Percentiles rank a stretch among this genome's conserved stretches.
Conservation (phyloP, 2,113 vertebrate genomes). For the Menidia beryllina region DNA sequence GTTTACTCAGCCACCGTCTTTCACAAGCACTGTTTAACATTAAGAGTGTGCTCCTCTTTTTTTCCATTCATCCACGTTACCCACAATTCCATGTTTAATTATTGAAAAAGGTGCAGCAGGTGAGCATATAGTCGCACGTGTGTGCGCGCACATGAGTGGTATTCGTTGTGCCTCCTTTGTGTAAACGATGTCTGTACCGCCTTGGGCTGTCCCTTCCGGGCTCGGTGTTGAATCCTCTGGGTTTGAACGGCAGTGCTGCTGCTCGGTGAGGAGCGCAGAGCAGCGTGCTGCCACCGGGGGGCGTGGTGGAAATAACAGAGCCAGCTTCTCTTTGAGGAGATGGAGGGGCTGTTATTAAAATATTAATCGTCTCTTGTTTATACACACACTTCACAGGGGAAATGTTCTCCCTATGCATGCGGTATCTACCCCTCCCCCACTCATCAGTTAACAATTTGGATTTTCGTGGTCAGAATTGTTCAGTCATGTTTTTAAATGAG, state of each 20-base stretch:
- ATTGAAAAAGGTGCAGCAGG: neutral
- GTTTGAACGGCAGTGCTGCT: neutral
- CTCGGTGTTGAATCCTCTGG: constrained; percentile 45
- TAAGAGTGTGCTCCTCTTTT: neutral
- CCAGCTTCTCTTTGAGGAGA: constrained; percentile 4
- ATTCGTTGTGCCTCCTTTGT: constrained; percentile 22
- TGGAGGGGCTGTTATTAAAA: neutral
- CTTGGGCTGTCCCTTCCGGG: constrained; percentile 40
- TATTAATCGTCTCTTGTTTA: constrained; percentile 12
- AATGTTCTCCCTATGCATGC: neutral
- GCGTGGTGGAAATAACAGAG: constrained; percentile 34
- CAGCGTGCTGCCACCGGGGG: constrained; percentile 44
- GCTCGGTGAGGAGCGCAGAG: constrained; percentile 4
- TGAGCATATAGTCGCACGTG: neutral
- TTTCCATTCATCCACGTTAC: neutral
- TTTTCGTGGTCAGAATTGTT: constrained; percentile 12
- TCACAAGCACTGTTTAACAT: neutral
- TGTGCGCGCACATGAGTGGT: constrained; percentile 31
- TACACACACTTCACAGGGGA: constrained; percentile 7
- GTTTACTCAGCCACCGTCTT: neutral
- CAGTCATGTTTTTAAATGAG: constrained; percentile 16
- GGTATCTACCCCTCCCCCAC: neutral
- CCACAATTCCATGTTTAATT: neutral
- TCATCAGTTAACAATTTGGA: constrained; percentile 11
- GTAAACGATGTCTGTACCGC: constrained; percentile 15